Percentiles rank a stretch among this genome's conserved stretches.
phyloP scores from a whole-genome alignment of 2,888 invertebrate species.

The Prenolepis imparis region DNA sequence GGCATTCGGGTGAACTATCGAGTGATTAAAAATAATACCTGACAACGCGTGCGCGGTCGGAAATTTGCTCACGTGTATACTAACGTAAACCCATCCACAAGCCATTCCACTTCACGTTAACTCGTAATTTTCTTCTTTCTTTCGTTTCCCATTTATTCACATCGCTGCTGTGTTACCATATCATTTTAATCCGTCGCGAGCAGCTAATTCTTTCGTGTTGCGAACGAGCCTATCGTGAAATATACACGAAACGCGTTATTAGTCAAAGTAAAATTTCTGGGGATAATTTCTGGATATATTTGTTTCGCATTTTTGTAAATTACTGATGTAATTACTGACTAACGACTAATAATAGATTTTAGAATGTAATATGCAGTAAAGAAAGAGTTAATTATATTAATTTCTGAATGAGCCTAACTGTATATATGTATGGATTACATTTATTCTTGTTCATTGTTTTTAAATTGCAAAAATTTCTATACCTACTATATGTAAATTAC shows the following conservation, averaged over 20 bases:
- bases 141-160: neutral
- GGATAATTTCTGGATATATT: neutral
- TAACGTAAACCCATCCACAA: slow-evolving; percentile 48
- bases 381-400: neutral
- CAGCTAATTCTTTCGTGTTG: slow-evolving; percentile 46
- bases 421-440: neutral
- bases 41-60: slow-evolving; percentile 58
- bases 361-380: neutral
- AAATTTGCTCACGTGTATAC: slow-evolving; percentile 70
- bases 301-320: neutral
- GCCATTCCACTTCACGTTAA: slow-evolving; percentile 58
- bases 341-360: neutral
- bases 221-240: slow-evolving; percentile 25
- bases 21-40: slow-evolving; percentile 74
- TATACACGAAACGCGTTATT: slow-evolving; percentile 54
- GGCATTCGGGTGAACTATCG: slow-evolving; percentile 64
- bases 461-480: neutral
- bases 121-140: slow-evolving; percentile 31
- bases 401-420: neutral
- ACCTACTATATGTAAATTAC: too few species aligned
- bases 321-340: neutral
- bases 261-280: slow-evolving; percentile 57
- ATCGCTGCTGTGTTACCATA: neutral
- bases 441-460: neutral
- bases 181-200: slow-evolving; percentile 1